Base-by-base conservation (phyloP, 2,113 vertebrate genomes). In the Dryoscopus gambensis region DNA sequence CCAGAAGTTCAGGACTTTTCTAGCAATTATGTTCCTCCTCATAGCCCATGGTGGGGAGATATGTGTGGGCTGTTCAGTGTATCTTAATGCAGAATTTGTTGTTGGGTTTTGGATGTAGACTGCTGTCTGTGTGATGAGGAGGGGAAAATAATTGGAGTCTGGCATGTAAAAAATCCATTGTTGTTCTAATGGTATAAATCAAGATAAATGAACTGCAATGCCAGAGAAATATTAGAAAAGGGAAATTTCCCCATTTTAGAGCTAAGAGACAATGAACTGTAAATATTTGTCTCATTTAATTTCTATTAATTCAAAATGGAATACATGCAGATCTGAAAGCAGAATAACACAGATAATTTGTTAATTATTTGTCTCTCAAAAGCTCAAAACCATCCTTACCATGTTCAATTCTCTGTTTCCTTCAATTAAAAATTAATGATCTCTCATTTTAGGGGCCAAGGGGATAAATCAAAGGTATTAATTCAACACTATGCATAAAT, bases 361-460 rank as follows among this genome's bases (percentile, higher is more conserved):
- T 27, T 65, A 5, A 6, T 37, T 42, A 33, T 18, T 74, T 33
- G 31, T 50, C 81, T 20, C 68, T 90, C 52, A 56, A 37, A 94
- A 80, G 5, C 70, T 91, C 40, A 31, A 84, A 68, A 68, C 13
- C 5, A 5, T 2, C 11, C 6, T 89, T 75, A 27, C 15, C 5
- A 23, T 67, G 9, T 24, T 40, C 9, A 9, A 15, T 76, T 87
- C 22, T 52, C 37, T 52, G 7, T 19, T 52, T 74, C 52, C 31
- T 78, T 47, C 59, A 42, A 91, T 25, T 83, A 65, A 74, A 96
- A 95, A 65, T 82, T 7, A 96, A 80, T 89, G 23, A 28, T 79
- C 28, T 89, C 25, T 71, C 39, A 56, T 13, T 40, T 75, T 28
- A 59, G 49, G 44, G 44, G 37, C 39, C 64, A 63, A 68, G 30